These are phyloP conservation scores for Heliconius nattereri DNA, from an alignment of 1,140 invertebrate genomes.

Conservation along the genomic window DNA sequence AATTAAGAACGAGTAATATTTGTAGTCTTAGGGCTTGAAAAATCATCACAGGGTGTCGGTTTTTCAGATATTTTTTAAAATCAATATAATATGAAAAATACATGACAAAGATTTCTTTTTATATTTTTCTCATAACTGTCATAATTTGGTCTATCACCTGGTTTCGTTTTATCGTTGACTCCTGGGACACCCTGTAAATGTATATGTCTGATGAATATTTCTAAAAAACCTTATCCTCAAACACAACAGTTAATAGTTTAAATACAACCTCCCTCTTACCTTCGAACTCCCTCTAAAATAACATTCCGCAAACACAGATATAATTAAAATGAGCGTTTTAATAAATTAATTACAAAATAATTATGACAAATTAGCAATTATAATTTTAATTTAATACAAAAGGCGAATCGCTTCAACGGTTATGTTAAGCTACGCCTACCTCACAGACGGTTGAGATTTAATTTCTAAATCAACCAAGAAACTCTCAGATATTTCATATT, in stretches of 20 bases:
- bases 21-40: no score
- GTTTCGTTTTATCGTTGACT: no score
- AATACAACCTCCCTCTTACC: neutral
- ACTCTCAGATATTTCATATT: slow-evolving; percentile 37
- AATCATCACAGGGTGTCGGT: no score
- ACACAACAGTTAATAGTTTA: neutral
- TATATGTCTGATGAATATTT: no score
- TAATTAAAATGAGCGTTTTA: neutral
- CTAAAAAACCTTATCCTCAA: neutral
- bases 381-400: slow-evolving; percentile 11
- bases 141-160: no score
- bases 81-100: no score
- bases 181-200: no score
- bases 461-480: slow-evolving; percentile 38
- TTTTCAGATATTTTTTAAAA: no score
- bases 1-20: no score
- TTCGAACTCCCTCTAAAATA: neutral
- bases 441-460: slow-evolving; percentile 31
- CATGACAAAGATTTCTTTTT: no score
- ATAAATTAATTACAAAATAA: slow-evolving; percentile 6
- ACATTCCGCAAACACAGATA: neutral
- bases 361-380: slow-evolving; percentile 8
- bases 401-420: slow-evolving; percentile 5
- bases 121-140: no score
- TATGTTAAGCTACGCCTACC: slow-evolving; percentile 6